These are phyloP conservation scores for Perca fluviatilis DNA, from an alignment of 2,113 vertebrate genomes.

Conservation along the genomic window DNA sequence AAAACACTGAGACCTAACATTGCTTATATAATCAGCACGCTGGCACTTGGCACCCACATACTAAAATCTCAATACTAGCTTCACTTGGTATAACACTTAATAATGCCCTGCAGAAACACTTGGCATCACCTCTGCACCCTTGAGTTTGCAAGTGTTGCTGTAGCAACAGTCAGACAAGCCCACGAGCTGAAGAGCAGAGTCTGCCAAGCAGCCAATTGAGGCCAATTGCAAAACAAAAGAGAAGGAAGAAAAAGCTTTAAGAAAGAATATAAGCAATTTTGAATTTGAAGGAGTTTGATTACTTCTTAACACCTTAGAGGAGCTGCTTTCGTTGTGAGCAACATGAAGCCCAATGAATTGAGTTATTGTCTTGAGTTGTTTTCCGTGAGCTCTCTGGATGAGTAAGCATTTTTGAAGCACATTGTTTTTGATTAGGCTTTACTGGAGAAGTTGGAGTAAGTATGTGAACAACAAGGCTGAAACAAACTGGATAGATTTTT, in stretches of 20 bases:
- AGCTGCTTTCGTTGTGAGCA: constrained; percentile 3
- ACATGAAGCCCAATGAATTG: constrained; percentile 35
- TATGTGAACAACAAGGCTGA: constrained; percentile 42
- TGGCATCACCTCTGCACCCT: constrained; percentile 34
- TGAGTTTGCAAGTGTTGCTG: constrained; percentile 24
- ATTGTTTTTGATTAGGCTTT: constrained; percentile 53
- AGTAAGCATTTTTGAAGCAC: constrained; percentile 54
- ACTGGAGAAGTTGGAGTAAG: constrained; percentile 39
- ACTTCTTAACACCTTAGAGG: neutral
- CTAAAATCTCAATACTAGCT: constrained; percentile 46
- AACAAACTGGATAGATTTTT: constrained; percentile 54
- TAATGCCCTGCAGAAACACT: constrained; percentile 25
- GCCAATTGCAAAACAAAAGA: constrained; percentile 13
- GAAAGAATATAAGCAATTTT: constrained; percentile 3
- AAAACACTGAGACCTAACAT: constrained; percentile 11
- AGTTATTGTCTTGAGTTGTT: constrained; percentile 42
- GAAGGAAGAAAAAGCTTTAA: constrained; percentile 3
- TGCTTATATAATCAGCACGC: constrained; percentile 11
- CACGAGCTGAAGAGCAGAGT: neutral
- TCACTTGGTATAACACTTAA: constrained; percentile 12
- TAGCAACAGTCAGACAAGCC: constrained; percentile 27
- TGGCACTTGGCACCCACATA: constrained; percentile 32
- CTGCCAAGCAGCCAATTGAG: constrained; percentile 34
- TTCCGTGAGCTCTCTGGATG: constrained; percentile 34
- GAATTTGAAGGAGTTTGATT: neutral